These are phyloP conservation scores for Epinephelus coioides DNA, from an alignment of 2,797 vertebrate species.

Conservation along the genomic window DNA sequence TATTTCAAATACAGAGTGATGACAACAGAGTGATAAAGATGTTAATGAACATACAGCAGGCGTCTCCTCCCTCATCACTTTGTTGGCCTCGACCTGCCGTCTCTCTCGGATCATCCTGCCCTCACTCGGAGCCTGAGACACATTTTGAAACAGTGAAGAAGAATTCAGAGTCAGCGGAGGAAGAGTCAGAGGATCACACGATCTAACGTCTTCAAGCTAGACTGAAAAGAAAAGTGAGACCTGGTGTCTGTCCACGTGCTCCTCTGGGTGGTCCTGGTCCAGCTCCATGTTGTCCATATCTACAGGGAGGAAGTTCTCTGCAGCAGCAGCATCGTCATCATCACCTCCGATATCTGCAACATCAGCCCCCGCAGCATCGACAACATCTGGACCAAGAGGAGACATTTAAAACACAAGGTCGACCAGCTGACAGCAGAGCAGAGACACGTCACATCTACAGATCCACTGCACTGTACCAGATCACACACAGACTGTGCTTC, in stretches of 20 bases:
- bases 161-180: no score
- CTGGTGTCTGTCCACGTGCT: conserved; percentile 82
- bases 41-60: conserved; percentile 36
- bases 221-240: conserved; percentile 57
- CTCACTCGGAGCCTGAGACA: conserved; percentile 68
- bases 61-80: conserved; percentile 33
- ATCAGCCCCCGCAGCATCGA: neutral
- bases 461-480: no score
- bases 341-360: neutral
- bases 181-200: no score
- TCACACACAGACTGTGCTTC: no score
- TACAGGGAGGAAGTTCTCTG: conserved; percentile 56
- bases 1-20: neutral
- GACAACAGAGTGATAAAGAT: no score
- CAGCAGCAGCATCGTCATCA: conserved; percentile 1
- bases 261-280: conserved; percentile 45
- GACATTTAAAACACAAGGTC: neutral
- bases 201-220: no score
- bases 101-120: conserved; percentile 77
- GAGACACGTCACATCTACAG: no score
- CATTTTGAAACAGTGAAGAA: neutral
- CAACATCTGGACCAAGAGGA: conserved; percentile 14
- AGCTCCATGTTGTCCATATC: conserved; percentile 59
- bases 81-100: conserved; percentile 49
- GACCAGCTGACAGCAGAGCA: no score